phyloP scores from a whole-genome alignment of 2,888 invertebrate genomes.

The Synanthedon tipuliformis region DNA sequence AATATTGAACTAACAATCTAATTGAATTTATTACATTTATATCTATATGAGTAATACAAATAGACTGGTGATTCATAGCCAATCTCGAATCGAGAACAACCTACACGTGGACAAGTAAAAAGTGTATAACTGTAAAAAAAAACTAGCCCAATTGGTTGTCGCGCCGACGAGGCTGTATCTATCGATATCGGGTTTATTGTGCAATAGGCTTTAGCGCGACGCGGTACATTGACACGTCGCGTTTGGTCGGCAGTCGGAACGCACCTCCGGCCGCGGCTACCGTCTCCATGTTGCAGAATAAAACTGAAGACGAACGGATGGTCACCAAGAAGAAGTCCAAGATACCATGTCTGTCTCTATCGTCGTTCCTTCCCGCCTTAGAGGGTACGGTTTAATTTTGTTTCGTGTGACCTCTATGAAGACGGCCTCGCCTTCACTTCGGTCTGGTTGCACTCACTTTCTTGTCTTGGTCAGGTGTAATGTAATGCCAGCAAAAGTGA shows the following conservation, averaged over 20 bases:
- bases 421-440: constrained; percentile 53
- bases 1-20: too few relatives aligned
- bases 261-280: constrained; percentile 46
- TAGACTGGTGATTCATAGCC: too few relatives aligned
- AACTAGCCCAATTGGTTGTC: constrained; percentile 1
- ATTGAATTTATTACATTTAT: too few relatives aligned
- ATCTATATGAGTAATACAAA: too few relatives aligned
- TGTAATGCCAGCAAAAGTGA: constrained; percentile 36
- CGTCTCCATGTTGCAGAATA: constrained; percentile 54
- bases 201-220: constrained; percentile 39
- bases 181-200: constrained; percentile 18
- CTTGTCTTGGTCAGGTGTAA: constrained; percentile 63
- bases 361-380: constrained; percentile 58
- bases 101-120: too few relatives aligned
- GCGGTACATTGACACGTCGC: constrained; percentile 48
- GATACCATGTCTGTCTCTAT: constrained; percentile 62
- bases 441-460: constrained; percentile 61
- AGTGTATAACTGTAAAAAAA: not conserved
- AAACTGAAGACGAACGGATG: constrained; percentile 54
- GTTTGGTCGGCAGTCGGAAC: constrained; percentile 37
- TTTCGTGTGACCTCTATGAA: constrained; percentile 45
- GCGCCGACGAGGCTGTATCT: constrained; percentile 16
- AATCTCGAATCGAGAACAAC: too few relatives aligned
- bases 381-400: constrained; percentile 44
- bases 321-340: constrained; percentile 64